Conservation (phyloP, 37 sponge, comb jelly and placozoan genomes). For the Corticium candelabrum region DNA sequence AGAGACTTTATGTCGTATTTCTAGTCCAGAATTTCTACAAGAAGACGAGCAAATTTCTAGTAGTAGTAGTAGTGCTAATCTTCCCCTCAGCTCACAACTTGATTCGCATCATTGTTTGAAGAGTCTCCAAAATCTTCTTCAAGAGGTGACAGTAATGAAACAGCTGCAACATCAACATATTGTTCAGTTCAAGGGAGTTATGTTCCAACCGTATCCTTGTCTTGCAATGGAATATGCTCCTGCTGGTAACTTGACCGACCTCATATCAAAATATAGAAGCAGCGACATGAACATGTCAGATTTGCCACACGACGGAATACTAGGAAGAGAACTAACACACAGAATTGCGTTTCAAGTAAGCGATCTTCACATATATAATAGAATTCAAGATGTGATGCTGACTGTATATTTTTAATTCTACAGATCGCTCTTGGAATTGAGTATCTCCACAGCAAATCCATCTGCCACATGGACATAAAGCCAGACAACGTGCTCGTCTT, state of each 20-base stretch:
- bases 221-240: neutral
- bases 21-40: too few relatives aligned
- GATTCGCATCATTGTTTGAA: neutral
- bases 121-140: neutral
- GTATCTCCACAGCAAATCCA: slow-evolving; percentile 66
- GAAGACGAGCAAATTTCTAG: too few relatives aligned
- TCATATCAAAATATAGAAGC: neutral
- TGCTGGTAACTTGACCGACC: neutral
- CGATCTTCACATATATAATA: too few relatives aligned
- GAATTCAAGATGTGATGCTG: too few relatives aligned
- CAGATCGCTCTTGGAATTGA: slow-evolving; percentile 70
- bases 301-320: neutral
- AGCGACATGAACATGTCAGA: neutral
- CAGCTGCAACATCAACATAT: neutral
- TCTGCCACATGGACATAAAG: slow-evolving; percentile 80
- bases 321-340: neutral
- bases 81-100: too few relatives aligned
- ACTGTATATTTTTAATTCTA: too few relatives aligned
- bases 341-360: neutral
- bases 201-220: neutral
- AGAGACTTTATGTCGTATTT: too few relatives aligned
- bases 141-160: neutral
- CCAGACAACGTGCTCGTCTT: slow-evolving; percentile 83
- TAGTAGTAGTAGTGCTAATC: too few relatives aligned
- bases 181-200: neutral